Conservation (phyloP, 2,113 vertebrate genomes). For the Seriola aureovittata region DNA sequence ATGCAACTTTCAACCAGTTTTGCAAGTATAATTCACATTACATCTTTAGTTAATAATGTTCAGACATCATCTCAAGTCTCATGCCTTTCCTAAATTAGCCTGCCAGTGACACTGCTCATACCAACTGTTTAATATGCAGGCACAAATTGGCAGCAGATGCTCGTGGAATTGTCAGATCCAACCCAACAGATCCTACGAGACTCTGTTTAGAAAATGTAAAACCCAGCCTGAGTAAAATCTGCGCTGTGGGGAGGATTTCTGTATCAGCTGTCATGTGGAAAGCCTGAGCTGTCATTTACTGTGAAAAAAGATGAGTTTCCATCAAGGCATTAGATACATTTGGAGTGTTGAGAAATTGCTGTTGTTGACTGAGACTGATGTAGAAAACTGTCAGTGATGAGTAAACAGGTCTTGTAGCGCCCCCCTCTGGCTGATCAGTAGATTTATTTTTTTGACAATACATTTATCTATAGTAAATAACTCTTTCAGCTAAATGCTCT, state of each 20-base stretch:
- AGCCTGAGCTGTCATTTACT: background rate
- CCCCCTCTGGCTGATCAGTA: constrained; percentile 13
- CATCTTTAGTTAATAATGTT: background rate
- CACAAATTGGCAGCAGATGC: constrained; percentile 1
- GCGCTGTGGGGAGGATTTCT: background rate
- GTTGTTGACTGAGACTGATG: background rate
- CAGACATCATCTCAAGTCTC: background rate
- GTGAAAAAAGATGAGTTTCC: background rate
- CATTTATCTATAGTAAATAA: background rate
- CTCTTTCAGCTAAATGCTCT: background rate
- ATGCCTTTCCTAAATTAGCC: background rate
- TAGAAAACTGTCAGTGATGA: background rate
- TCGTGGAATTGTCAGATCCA: background rate
- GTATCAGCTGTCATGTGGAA: background rate
- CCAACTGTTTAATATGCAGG: background rate
- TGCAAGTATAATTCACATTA: background rate
- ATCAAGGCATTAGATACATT: no score
- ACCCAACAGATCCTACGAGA: background rate
- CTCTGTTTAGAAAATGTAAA: background rate
- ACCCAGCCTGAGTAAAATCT: background rate
- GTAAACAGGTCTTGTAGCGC: background rate
- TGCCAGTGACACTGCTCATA: background rate
- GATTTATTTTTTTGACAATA: background rate
- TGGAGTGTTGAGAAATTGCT: no score
- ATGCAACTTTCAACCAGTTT: no score